Conservation (phyloP, 2,797 vertebrate species). For the Pelodytes ibericus region DNA sequence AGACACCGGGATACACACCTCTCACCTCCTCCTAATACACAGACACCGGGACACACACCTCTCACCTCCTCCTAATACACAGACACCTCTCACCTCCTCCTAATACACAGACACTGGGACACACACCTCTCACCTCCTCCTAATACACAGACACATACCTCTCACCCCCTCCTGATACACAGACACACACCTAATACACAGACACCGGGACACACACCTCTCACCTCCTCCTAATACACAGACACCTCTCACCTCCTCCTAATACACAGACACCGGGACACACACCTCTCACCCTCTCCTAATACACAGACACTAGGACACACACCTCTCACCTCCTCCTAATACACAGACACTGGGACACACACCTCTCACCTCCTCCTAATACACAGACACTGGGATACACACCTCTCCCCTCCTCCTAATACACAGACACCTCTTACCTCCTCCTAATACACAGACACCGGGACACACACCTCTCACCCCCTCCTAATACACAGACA, state of each 20-base stretch:
- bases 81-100: background rate
- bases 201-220: background rate
- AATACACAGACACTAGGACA: background rate
- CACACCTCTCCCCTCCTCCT: background rate
- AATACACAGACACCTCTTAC: background rate
- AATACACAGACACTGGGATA: slow-evolving; percentile 9
- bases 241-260: background rate
- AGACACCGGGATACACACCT: background rate
- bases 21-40: background rate
- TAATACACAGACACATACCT: slow-evolving; percentile 1
- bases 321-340: background rate
- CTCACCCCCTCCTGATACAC: slow-evolving; percentile 6
- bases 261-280: slow-evolving; percentile 9
- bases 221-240: background rate
- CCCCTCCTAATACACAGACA: background rate
- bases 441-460: background rate
- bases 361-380: background rate
- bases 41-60: background rate
- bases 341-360: slow-evolving; percentile 6
- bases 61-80: background rate
- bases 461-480: background rate
- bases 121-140: background rate
- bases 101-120: no score
- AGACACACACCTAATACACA: background rate
- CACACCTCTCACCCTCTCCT: background rate